Conservation (phyloP, 2,888 invertebrate genomes). For the Tineola bisselliella region DNA sequence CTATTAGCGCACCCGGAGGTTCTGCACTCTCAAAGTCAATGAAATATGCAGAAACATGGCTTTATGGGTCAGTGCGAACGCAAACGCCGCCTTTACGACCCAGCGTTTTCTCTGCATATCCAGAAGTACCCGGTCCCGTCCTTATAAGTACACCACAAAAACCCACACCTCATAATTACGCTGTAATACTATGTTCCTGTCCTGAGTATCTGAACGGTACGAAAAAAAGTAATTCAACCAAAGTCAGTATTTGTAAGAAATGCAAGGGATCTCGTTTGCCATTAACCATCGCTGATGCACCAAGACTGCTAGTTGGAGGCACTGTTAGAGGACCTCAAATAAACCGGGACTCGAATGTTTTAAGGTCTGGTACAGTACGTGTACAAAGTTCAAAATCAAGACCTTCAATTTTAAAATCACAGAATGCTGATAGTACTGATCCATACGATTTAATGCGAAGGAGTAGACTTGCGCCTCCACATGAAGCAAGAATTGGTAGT, state of each 20-base stretch:
- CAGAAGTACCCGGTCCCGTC: conserved; percentile 55
- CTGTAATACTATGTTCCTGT: conserved; percentile 83
- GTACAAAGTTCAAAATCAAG: conserved; percentile 69
- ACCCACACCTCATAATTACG: conserved; percentile 70
- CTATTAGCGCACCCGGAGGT: conserved; percentile 69
- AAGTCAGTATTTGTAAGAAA: conserved; percentile 82
- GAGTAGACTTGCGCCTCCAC: conserved; percentile 75
- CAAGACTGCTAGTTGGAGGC: conserved; percentile 63
- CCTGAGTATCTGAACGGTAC: conserved; percentile 83
- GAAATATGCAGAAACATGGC: conserved; percentile 87
- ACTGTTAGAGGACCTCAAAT: conserved; percentile 69
- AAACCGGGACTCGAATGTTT: conserved; percentile 47
- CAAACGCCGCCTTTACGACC: conserved; percentile 56
- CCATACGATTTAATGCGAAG: conserved; percentile 87
- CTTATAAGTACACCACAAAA: conserved; percentile 64
- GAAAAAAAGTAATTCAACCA: conserved; percentile 75
- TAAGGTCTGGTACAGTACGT: conserved; percentile 72
- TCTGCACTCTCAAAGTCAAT: conserved; percentile 83
- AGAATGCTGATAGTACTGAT: conserved; percentile 64
- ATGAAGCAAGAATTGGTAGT: conserved; percentile 62
- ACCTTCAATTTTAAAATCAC: conserved; percentile 73
- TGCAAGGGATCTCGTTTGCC: conserved; percentile 84
- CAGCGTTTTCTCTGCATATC: conserved; percentile 58
- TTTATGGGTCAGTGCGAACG: conserved; percentile 79
- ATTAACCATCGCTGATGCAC: conserved; percentile 71